phyloP scores from a whole-genome alignment of 1,140 invertebrate species.

The Drosophila serrata region DNA sequence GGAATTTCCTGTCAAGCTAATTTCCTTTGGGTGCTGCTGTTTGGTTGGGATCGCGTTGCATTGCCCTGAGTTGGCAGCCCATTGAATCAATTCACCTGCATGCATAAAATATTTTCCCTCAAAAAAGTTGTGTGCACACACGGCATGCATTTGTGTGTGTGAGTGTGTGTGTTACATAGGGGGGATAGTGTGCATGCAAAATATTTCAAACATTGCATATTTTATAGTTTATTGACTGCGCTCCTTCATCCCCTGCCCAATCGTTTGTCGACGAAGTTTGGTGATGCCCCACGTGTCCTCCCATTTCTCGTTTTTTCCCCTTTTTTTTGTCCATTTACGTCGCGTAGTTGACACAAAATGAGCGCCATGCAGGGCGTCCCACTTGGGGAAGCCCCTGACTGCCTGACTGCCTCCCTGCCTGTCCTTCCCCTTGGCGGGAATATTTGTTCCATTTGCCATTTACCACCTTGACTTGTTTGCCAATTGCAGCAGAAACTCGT shows the following conservation, averaged over 20 bases:
- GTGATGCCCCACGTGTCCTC: slow-evolving; percentile 2
- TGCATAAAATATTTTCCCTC: slow-evolving; percentile 78
- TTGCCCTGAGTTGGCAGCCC: slow-evolving; percentile 57
- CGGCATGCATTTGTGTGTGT: neutral
- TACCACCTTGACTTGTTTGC: slow-evolving; percentile 80
- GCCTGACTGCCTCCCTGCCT: neutral
- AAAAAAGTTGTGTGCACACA: slow-evolving; percentile 33
- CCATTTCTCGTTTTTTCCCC: neutral
- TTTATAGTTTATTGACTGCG: slow-evolving; percentile 82
- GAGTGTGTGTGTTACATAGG: slow-evolving; percentile 1
- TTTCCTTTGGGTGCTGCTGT: slow-evolving; percentile 77
- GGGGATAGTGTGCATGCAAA: slow-evolving; percentile 34
- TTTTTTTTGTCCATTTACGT: slow-evolving; percentile 56
- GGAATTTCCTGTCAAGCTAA: slow-evolving; percentile 82
- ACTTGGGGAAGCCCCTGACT: slow-evolving; percentile 30
- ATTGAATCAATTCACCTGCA: slow-evolving; percentile 82
- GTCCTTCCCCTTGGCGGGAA: slow-evolving; percentile 5
- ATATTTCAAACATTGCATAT: slow-evolving; percentile 82
- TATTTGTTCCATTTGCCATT: slow-evolving; percentile 64
- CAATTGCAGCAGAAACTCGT: slow-evolving; percentile 66
- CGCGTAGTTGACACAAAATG: slow-evolving; percentile 74
- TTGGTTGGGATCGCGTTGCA: slow-evolving; percentile 48
- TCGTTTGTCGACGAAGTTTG: slow-evolving; percentile 2
- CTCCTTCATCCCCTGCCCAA: slow-evolving; percentile 14
- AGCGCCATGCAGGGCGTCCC: slow-evolving; percentile 63